Evolutionary conservation across 1,140 invertebrate genomes (phyloP).

Genomic region (Drosophila santomea): DNA sequence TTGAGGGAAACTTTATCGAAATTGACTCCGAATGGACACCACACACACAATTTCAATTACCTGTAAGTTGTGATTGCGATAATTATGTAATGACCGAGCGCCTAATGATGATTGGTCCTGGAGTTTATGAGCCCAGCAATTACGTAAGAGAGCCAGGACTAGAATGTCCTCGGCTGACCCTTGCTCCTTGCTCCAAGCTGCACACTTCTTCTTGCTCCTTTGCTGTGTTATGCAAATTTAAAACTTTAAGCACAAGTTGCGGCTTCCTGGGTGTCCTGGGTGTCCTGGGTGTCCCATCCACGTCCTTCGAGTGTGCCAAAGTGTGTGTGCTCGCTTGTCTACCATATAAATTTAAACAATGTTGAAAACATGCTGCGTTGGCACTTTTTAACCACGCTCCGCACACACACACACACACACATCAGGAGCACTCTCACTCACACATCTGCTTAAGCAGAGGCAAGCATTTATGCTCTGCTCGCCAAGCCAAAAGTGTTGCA

Average conservation of each 20-base stretch:
- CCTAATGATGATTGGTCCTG: conserved; percentile 73
- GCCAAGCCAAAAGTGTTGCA: conserved; percentile 72
- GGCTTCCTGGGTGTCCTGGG: conserved; percentile 46
- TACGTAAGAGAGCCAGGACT: conserved; percentile 37
- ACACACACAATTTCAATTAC: conserved; percentile 75
- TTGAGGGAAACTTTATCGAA: conserved; percentile 74
- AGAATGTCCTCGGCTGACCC: conserved; percentile 21
- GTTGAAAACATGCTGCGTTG: conserved; percentile 83
- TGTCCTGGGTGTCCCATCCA: conserved; percentile 33
- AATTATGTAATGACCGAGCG: conserved; percentile 76
- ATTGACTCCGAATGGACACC: conserved; percentile 77
- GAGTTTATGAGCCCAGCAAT: conserved; percentile 74
- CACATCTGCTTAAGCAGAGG: conserved; percentile 34
- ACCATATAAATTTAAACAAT: conserved; percentile 83
- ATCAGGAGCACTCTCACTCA: conserved; percentile 4
- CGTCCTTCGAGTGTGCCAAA: conserved; percentile 31
- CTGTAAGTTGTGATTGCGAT: conserved; percentile 71
- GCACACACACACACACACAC: conserved; percentile 34
- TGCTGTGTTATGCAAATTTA: conserved; percentile 73
- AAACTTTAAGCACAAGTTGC: conserved; percentile 77
- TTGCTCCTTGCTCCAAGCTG: not conserved
- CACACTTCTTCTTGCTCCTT: not conserved
- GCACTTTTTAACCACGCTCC: conserved; percentile 80
- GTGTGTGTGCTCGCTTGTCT: conserved; percentile 56
- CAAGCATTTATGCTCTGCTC: conserved; percentile 76